Evolutionary conservation across 2,888 invertebrate species (phyloP).

Genomic region (Lagria hirta): DNA sequence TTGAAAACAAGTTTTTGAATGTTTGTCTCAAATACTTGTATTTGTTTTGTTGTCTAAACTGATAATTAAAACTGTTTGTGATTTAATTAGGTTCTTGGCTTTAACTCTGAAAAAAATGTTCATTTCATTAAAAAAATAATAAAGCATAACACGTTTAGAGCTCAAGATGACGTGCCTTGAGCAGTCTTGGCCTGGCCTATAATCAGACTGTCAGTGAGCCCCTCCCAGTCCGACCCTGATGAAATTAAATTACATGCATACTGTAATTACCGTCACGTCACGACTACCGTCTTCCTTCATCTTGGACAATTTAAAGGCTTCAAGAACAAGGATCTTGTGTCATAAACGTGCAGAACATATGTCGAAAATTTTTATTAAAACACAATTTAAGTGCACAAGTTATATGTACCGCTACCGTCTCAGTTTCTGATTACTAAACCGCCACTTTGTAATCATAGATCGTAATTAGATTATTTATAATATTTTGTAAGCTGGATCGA

Average conservation of each 20-base stretch:
- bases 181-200: conserved; percentile 44
- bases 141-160: too few relatives aligned
- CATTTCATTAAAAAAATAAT: too few relatives aligned
- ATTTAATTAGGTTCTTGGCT: too few relatives aligned
- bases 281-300: conserved; percentile 29
- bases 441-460: conserved; percentile 47
- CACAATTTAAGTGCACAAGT: conserved; percentile 41
- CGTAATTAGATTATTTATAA: conserved; percentile 51
- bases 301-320: conserved; percentile 4
- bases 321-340: conserved; percentile 18
- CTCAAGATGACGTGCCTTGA: conserved; percentile 40
- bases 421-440: conserved; percentile 45
- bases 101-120: too few relatives aligned
- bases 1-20: too few relatives aligned
- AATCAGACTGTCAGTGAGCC: conserved; percentile 55
- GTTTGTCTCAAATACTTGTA: too few relatives aligned
- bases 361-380: conserved; percentile 35
- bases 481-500: too few relatives aligned
- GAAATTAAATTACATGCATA: conserved; percentile 55
- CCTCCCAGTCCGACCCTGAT: conserved; percentile 55
- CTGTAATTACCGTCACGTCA: conserved; percentile 47
- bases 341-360: conserved; percentile 1
- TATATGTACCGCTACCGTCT: conserved; percentile 47
- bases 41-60: too few relatives aligned
- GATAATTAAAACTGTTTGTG: too few relatives aligned